A percentile compares a stretch with the other conserved stretches of the same genome.
These are phyloP conservation scores for Sebastes fasciatus DNA, from an alignment of 2,113 vertebrate genomes.

Conservation along the genomic window DNA sequence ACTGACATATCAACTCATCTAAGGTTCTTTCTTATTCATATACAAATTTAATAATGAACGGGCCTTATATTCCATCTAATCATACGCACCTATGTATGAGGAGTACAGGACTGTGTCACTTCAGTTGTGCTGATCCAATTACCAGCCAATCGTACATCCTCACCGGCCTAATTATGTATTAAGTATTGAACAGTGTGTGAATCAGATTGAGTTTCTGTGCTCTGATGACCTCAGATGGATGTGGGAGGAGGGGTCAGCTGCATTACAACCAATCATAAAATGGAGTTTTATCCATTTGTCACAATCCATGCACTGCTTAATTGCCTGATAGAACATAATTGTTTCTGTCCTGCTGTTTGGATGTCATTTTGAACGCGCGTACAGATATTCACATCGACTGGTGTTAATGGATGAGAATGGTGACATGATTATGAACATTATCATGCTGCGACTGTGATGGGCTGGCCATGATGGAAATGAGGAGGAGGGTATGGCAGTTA, in stretches of 20 bases:
- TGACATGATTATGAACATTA: neutral
- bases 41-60: neutral
- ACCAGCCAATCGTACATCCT: neutral
- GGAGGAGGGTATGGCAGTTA: neutral
- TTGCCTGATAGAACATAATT: neutral
- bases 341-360: conserved; percentile 9
- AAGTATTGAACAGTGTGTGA: conserved; percentile 15
- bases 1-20: neutral
- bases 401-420: neutral
- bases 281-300: conserved; percentile 22
- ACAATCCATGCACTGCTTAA: conserved; percentile 20
- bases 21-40: neutral
- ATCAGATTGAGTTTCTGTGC: conserved; percentile 30
- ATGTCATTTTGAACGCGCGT: neutral
- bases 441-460: neutral
- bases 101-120: neutral
- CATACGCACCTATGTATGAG: neutral
- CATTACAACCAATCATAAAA: conserved; percentile 31
- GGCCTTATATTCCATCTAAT: neutral
- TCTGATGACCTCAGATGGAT: conserved; percentile 11
- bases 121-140: conserved; percentile 20
- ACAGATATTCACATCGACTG: neutral
- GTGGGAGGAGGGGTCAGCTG: neutral
- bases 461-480: neutral
- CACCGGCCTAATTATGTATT: conserved; percentile 23